A percentile compares a stretch with the other conserved stretches of the same genome.
Conservation (phyloP, 1,140 invertebrate species). For the Carcinoscorpius rotundicauda region DNA sequence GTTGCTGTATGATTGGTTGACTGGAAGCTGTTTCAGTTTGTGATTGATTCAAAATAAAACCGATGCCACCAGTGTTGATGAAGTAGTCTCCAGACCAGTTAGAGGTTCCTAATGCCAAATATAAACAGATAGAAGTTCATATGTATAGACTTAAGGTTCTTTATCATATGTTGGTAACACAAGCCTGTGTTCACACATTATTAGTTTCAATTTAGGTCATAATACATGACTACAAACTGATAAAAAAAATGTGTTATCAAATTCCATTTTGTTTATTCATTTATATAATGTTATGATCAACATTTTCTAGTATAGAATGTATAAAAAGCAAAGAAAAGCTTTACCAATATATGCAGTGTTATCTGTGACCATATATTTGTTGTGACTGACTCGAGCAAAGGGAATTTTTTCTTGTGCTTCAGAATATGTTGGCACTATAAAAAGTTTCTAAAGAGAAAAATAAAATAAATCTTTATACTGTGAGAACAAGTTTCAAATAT, state of each 20-base stretch:
- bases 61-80: slow-evolving; percentile 72
- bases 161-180: background rate
- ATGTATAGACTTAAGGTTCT: background rate
- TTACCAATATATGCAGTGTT: slow-evolving; percentile 74
- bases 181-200: no score
- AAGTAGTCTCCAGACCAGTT: slow-evolving; percentile 99
- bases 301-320: no score
- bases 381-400: slow-evolving; percentile 85
- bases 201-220: background rate
- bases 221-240: no score
- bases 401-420: slow-evolving; percentile 69
- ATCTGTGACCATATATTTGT: slow-evolving; percentile 99
- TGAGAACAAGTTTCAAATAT: no score
- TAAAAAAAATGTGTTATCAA: no score
- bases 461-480: no score
- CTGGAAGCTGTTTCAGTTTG: slow-evolving; percentile 4
- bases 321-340: background rate
- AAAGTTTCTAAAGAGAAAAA: slow-evolving; percentile 35
- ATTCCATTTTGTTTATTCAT: no score
- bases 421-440: slow-evolving; percentile 42
- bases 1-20: slow-evolving; percentile 47
- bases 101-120: slow-evolving; percentile 56
- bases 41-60: slow-evolving; percentile 25
- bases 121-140: slow-evolving; percentile 3
- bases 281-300: no score